Percentiles rank a stretch among this genome's conserved stretches.
phyloP scores from a whole-genome alignment of 2,888 invertebrate genomes.

The Heliconius sara region DNA sequence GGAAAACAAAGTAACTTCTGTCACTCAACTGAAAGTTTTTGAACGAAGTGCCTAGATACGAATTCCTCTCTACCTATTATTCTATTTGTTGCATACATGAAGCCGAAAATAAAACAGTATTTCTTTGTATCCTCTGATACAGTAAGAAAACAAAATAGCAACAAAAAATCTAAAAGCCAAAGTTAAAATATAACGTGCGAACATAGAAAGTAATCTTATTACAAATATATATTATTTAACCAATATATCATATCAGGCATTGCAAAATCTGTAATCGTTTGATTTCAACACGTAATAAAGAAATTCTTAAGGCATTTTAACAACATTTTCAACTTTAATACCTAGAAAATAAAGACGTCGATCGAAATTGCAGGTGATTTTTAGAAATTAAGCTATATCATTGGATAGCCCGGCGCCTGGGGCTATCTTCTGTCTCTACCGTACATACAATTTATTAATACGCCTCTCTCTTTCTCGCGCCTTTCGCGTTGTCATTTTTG shows the following conservation, averaged over 20 bases:
- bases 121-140: too few species aligned
- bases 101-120: too few species aligned
- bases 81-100: too few species aligned
- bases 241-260: slow-evolving; percentile 44
- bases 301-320: slow-evolving; percentile 54
- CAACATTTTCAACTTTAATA: slow-evolving; percentile 51
- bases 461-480: slow-evolving; percentile 45
- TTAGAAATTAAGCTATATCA: slow-evolving; percentile 61
- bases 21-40: too few species aligned
- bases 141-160: not conserved
- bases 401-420: slow-evolving; percentile 66
- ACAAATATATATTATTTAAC: slow-evolving; percentile 35
- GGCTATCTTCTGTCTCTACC: slow-evolving; percentile 60
- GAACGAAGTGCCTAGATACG: too few species aligned
- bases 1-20: too few species aligned
- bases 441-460: slow-evolving; percentile 48
- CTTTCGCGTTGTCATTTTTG: slow-evolving; percentile 78
- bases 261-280: slow-evolving; percentile 66
- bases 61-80: too few species aligned
- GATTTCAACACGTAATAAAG: slow-evolving; percentile 76
- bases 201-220: slow-evolving; percentile 25
- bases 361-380: slow-evolving; percentile 52
- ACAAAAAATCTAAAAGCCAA: slow-evolving; percentile 6
- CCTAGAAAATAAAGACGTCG: slow-evolving; percentile 53
- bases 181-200: slow-evolving; percentile 17